Conservation (phyloP, 2,113 vertebrate species). For the Camelus bactrianus region DNA sequence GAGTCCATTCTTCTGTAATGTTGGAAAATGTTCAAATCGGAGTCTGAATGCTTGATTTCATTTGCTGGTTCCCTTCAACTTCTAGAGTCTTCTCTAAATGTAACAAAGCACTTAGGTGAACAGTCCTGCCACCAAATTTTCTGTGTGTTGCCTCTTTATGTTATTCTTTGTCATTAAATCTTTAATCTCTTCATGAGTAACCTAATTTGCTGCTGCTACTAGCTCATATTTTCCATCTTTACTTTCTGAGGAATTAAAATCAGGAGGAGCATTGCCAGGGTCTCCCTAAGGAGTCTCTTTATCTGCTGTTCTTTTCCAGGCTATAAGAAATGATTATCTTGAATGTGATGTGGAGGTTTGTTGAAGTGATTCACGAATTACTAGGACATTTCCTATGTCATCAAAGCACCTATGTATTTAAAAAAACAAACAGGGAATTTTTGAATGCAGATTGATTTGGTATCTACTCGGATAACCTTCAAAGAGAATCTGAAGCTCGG, state of each 20-base stretch:
- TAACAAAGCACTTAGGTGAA: conserved; percentile 95
- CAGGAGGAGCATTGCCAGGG: conserved; percentile 57
- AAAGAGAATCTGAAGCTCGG: not conserved
- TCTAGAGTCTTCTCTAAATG: conserved; percentile 90
- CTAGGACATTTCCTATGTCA: conserved; percentile 92
- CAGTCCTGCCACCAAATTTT: conserved; percentile 91
- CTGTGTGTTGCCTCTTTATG: conserved; percentile 90
- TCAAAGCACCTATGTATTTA: conserved; percentile 90
- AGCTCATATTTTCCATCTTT: conserved; percentile 93
- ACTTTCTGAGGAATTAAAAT: conserved; percentile 84
- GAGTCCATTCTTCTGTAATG: conserved; percentile 92
- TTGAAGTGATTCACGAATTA: conserved; percentile 92
- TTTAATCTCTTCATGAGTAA: conserved; percentile 91
- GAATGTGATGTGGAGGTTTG: conserved; percentile 91
- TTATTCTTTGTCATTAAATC: conserved; percentile 92
- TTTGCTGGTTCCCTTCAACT: conserved; percentile 90
- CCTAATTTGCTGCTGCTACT: conserved; percentile 89
- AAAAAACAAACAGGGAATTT: conserved; percentile 91
- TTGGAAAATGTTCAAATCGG: conserved; percentile 93
- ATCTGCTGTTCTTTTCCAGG: conserved; percentile 88
- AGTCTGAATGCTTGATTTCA: conserved; percentile 92
- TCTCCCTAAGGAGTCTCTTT: conserved; percentile 84
- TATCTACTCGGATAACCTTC: conserved; percentile 89
- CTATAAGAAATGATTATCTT: conserved; percentile 93
- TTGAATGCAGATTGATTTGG: conserved; percentile 92